Conservation (phyloP, 2,797 vertebrate genomes). For the Manis pentadactyla region DNA sequence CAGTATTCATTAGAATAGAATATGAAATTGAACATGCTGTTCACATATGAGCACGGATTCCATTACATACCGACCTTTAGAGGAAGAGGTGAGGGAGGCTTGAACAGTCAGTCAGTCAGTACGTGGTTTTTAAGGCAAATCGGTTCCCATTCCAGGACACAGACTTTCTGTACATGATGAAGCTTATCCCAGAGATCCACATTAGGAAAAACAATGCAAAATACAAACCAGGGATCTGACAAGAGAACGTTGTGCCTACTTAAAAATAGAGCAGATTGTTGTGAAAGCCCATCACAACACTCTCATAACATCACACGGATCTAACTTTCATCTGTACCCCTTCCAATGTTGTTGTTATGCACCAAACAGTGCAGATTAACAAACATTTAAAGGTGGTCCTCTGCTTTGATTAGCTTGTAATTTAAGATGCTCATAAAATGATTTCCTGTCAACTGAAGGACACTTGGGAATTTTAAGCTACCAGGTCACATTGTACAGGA, state of each 20-base stretch:
- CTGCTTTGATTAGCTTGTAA: neutral
- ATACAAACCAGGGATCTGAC: neutral
- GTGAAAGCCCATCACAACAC: neutral
- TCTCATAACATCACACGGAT: neutral
- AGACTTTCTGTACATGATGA: neutral
- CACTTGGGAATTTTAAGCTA: neutral
- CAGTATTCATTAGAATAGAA: slow-evolving; percentile 2
- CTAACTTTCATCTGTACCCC: neutral
- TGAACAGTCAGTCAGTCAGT: neutral
- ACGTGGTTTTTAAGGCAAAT: neutral
- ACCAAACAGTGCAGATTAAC: neutral
- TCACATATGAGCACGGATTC: neutral
- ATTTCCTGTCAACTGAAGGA: neutral
- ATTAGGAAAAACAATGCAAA: neutral
- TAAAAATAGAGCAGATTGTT: neutral
- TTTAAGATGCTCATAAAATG: neutral
- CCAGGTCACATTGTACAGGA: neutral
- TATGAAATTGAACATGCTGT: neutral
- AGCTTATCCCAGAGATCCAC: neutral
- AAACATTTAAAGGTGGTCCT: neutral
- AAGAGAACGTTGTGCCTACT: neutral
- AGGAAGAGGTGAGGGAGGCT: neutral
- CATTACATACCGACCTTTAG: slow-evolving; percentile 38
- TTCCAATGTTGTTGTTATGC: neutral
- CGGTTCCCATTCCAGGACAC: neutral